Base-by-base conservation (phyloP, 92 coral and sea anemone species). In the Chrysogorgia sp. region DNA sequence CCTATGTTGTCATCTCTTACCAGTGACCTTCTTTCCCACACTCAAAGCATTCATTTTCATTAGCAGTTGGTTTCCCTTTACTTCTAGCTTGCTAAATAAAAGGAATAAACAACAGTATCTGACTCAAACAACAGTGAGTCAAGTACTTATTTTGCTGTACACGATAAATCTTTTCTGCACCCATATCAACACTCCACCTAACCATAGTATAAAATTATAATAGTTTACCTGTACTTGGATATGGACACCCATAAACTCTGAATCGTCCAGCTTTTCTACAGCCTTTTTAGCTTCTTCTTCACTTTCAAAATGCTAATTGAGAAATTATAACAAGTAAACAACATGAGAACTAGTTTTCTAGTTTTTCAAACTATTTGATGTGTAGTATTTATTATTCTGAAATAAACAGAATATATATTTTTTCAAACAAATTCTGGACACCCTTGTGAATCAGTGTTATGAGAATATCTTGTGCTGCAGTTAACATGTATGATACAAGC, bases 21-120 rank as follows among this genome's bases (percentile, higher is more conserved):
- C 98, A 93, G 68, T 93, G 98, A 10, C 98, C 98, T 58, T 86
- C 74, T 29, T 82, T 87, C 0, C 98, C 98, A 74, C 98, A 93
- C 47, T 89, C 87, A 66, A 93, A 93, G 64, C 98, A 93, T 55
- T 93, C 96, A 67, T 93, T 96, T 82, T 93, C 98, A 53, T 47
- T 48, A 49, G 78, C 78, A 14, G 93, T 88, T 10, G 98, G 98
- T 61, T 89, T 93, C 34, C 98, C 98, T 55, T 93, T 93, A 65
- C 97, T 91, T 59, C 83, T 93, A 1, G 98, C 98, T 79, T 74
- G 81, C 98, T 93, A 40, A 20, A 61, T 61, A 68, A 74, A 65
- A 75, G 1, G 55, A 14, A n/a, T 9, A 56, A n/a, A 34, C 26
- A 19, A 29, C 14, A 20, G n/a, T n/a, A 52, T 13, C 29, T 14